phyloP scores from a whole-genome alignment of 2,888 invertebrate genomes.

The Smittia aterrima region DNA sequence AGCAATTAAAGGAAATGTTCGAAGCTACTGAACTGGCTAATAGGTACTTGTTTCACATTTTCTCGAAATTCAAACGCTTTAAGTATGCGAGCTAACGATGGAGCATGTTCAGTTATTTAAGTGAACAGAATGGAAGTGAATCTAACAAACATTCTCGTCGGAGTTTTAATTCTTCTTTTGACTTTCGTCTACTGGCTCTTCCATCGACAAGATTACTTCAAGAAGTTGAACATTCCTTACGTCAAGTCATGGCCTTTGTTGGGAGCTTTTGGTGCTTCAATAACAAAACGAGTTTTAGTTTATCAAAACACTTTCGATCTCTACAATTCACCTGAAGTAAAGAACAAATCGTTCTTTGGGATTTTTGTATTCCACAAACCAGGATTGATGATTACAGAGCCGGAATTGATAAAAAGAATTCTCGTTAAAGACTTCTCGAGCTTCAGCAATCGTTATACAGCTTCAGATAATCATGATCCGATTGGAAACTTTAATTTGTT shows the following conservation, averaged over 20 bases:
- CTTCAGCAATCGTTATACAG: conserved; percentile 50
- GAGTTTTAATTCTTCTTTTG: background rate
- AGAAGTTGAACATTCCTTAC: conserved; percentile 18
- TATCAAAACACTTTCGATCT: conserved; percentile 15
- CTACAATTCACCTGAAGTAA: conserved; percentile 16
- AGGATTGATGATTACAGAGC: conserved; percentile 53
- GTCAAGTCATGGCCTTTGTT: background rate
- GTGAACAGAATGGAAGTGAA: background rate
- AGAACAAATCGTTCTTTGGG: conserved; percentile 50
- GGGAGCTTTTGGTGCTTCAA: conserved; percentile 5
- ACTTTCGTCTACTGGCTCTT: background rate
- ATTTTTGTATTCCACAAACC: conserved; percentile 55
- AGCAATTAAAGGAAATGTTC: too few relatives aligned
- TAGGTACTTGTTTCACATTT: too few relatives aligned
- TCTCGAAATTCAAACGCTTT: too few relatives aligned
- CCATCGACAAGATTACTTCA: conserved; percentile 31
- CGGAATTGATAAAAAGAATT: conserved; percentile 54
- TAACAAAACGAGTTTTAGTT: background rate
- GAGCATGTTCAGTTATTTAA: too few relatives aligned
- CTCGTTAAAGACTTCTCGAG: conserved; percentile 55
- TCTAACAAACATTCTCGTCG: background rate
- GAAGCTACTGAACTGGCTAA: too few relatives aligned
- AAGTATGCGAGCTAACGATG: too few relatives aligned
- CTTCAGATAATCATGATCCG: conserved; percentile 46
- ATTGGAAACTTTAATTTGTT: conserved; percentile 54